Conservation (phyloP, 2,797 vertebrate species). For the Molossus molossus region DNA sequence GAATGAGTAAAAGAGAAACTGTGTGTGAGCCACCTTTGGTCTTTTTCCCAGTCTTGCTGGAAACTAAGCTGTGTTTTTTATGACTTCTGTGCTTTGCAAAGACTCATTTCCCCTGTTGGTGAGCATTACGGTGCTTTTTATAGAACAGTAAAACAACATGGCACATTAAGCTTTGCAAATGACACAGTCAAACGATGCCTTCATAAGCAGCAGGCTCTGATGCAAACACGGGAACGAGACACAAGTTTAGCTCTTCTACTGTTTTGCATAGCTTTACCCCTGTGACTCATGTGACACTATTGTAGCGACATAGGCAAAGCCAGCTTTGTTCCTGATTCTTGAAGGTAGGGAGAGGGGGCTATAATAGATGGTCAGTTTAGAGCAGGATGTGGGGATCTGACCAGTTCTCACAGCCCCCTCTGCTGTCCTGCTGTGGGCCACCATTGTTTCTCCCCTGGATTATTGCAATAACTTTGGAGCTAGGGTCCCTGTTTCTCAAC, state of each 20-base stretch:
- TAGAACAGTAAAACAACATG: conserved; percentile 79
- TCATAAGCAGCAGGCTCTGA: conserved; percentile 63
- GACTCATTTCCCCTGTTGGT: conserved; percentile 61
- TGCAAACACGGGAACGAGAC: conserved; percentile 60
- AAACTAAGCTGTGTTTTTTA: conserved; percentile 77
- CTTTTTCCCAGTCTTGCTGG: conserved; percentile 74
- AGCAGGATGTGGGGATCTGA: neutral
- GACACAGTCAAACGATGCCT: conserved; percentile 63
- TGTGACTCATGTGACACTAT: neutral
- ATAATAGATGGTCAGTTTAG: neutral
- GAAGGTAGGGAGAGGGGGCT: neutral
- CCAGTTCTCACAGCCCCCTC: neutral
- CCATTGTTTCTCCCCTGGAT: neutral
- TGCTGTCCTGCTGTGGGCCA: neutral
- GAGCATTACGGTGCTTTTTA: conserved; percentile 78
- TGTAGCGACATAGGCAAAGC: conserved; percentile 18
- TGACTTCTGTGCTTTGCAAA: conserved; percentile 69
- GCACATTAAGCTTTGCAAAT: conserved; percentile 81
- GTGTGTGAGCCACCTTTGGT: conserved; percentile 65
- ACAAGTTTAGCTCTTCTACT: neutral
- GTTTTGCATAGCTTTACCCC: conserved; percentile 45
- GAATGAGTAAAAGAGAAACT: conserved; percentile 70
- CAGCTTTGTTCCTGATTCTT: neutral
- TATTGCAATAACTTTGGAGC: neutral
- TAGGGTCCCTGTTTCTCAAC: neutral